A percentile compares a stretch with the other conserved stretches of the same genome.
phyloP scores from a whole-genome alignment of 2,797 vertebrate species.

The Vultur gryphus region DNA sequence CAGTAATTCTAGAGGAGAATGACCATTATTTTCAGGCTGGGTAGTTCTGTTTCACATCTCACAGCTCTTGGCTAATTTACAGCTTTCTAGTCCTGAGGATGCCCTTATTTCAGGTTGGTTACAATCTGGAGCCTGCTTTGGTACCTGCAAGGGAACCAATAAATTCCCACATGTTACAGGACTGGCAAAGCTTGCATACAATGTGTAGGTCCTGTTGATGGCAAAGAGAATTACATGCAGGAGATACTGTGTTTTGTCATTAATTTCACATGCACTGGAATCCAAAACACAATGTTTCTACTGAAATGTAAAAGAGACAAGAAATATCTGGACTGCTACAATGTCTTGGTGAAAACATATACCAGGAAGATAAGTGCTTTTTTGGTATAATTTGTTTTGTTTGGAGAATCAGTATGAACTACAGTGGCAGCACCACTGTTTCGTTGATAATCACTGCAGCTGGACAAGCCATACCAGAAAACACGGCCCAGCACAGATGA shows the following conservation, averaged over 20 bases:
- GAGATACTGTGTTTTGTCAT: neutral
- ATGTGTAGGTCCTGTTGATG: neutral
- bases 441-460: no score
- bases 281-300: neutral
- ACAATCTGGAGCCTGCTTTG: neutral
- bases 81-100: neutral
- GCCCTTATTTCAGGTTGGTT: neutral
- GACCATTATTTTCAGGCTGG: neutral
- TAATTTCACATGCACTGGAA: neutral
- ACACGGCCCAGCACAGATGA: neutral
- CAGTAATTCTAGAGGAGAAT: neutral
- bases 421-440: neutral
- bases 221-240: rapidly evolving
- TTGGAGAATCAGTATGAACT: neutral
- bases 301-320: neutral
- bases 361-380: neutral
- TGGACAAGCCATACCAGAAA: neutral
- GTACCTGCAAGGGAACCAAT: neutral
- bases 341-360: neutral
- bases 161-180: rapidly evolving
- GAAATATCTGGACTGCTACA: neutral
- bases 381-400: neutral
- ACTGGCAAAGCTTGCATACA: neutral
- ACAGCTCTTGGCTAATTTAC: neutral
- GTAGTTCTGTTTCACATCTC: neutral